phyloP scores from a whole-genome alignment of 2,797 vertebrate species.

The Meriones psammophilus region DNA sequence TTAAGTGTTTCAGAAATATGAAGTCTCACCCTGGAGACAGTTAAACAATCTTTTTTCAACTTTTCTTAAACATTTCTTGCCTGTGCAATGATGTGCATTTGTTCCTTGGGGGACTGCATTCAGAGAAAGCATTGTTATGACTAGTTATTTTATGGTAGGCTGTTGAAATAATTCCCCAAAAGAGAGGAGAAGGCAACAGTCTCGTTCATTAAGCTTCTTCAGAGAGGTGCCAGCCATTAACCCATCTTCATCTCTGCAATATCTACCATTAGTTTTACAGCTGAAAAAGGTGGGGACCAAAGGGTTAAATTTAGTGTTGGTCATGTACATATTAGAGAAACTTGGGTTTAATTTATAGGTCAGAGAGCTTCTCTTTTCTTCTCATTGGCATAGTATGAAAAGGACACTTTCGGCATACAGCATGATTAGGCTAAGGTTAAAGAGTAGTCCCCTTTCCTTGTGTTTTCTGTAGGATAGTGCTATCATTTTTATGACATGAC shows the following conservation, averaged over 20 bases:
- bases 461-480: slow-evolving; percentile 22
- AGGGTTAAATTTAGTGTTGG: background rate
- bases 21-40: background rate
- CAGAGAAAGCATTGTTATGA: slow-evolving; percentile 11
- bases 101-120: background rate
- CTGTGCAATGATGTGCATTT: background rate
- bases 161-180: slow-evolving; percentile 45
- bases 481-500: slow-evolving; percentile 3
- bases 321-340: background rate
- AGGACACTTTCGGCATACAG: background rate
- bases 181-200: background rate
- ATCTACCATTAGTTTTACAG: background rate
- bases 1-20: slow-evolving; percentile 8
- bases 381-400: background rate
- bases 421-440: background rate
- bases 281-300: background rate
- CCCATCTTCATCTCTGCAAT: background rate
- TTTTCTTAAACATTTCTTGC: slow-evolving; percentile 7
- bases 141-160: slow-evolving; percentile 14
- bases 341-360: slow-evolving; percentile 29
- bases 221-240: background rate
- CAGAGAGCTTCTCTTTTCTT: slow-evolving; percentile 12
- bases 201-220: background rate
- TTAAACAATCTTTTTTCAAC: slow-evolving; percentile 20
- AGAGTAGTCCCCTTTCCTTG: background rate